Base-by-base conservation (phyloP, 2,797 vertebrate genomes). In the Dermochelys coriacea region DNA sequence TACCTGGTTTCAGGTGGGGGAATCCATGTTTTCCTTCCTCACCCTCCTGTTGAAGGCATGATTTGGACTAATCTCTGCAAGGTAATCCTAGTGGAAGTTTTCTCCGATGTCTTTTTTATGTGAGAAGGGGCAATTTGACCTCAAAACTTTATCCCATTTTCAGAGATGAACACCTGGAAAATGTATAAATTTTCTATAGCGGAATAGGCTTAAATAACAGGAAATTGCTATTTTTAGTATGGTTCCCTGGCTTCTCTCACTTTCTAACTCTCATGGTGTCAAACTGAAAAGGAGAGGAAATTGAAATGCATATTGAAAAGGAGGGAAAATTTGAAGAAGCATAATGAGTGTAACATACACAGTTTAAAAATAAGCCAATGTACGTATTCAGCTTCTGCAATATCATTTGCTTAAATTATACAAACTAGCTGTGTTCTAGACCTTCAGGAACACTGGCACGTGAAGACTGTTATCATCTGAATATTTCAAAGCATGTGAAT, bases 341-440 rank as follows among this genome's bases (percentile, higher is more conserved):
- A 3, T 84, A 93, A 89, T 86, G 68, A 82, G 80, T 94, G 89
- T 95, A 59, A 55, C n/a, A 85, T 85, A 27, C 55, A 61, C 89
- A 14, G 6, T 75, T 15, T 80, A 84, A 71, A 71, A 71, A 71
- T 64, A 71, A 41, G 19, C 19, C 23, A 41, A 41, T 71, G 68
- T 71, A 41, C 68, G 71, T 71, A 41, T 71, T 41, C n/a, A 71
- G 21, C 5, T 71, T n/a, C 68, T n/a, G 21, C 37, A 41, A 21
- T 71, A 41, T 95, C 4, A 89, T 96, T 93, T 95, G 91, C 55
- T 93, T 95, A 87, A 85, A 3, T 92, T 95, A 71, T 45, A 27
- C 57, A 85, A 84, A 88, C 52, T 52, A 92, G 5, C 88, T 88
- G 88, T 29, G 57, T 86, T 95, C 57, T 47, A 85, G 82, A 31